Evolutionary conservation across 37 sponge, comb jelly and placozoan genomes (phyloP), one percentile per base, ranked within the genome.

Genomic region (Petrosia ficiformis): DNA sequence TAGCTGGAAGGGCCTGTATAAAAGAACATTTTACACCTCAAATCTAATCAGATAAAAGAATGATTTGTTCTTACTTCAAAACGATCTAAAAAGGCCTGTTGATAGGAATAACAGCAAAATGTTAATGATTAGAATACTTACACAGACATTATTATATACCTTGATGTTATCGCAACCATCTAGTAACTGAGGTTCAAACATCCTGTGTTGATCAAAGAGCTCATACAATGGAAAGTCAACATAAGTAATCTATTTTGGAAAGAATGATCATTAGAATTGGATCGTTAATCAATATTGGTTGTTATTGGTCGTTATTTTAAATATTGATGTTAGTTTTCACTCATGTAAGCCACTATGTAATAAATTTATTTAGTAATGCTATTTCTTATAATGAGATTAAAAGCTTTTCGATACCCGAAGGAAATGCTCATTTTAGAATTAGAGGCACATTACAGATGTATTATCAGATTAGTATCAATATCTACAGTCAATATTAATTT

Each of bases 141-240:
- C 66, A 3, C 29, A 5, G 34, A 82, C 5, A 24, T 37, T 2
- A 19, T 34, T 1, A 8, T 24, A 57, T 26, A 88, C 93, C 80
- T 88, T 84, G 32, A 93, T 21, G 44, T 77, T 81, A 32, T 80
- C 75, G 31, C 70, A 79, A 19, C 42, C 86, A 39, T 84, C 87
- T 0, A 89, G 40, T 0, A 89, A 39, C 42, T 57, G 41, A 29
- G 90, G 68, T 41, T 83, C 81, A 71, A 93, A 82, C 35, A 74
- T 0, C 42, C 57, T 43, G 41, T 86, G 90, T 37, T 89, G 87
- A 41, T 87, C 84, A 61, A 93, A 43, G 1, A 89, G 22, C 74
- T 95, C 94, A 59, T 89, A 94, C 2, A 86, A 57, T 44, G 73
- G 69, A 57, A 94, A 94, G 66, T 94, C 90, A 0, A 77, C 81